Base-by-base conservation (phyloP, 1,140 invertebrate genomes). In the Orchestia grillus region DNA sequence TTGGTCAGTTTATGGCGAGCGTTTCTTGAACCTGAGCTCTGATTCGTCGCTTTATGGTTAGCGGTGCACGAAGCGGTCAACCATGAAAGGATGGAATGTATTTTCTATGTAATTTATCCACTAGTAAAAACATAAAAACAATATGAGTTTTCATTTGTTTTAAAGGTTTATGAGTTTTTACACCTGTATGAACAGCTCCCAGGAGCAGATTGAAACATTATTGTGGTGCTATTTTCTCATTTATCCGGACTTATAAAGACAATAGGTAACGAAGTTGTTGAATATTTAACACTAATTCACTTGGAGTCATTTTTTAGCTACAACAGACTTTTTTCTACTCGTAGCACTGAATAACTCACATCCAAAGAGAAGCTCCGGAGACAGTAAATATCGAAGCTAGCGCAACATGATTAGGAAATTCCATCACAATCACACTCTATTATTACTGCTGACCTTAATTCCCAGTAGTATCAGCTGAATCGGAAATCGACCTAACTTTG, bases 1-100 rank as follows among this genome's bases (percentile, higher is more conserved):
- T 94, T 94, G 92, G 92, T 94, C 92, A 94, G 6, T 94, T 94
- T 94, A 94, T 94, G 43, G 40, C 43, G 44, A 45, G 44, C 40
- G 92, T 94, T 94, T 94, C 44, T 44, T 47, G 41, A 94, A 44
- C 62, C 62, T 77, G 62, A 36, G 62, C 62, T 36, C 62, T 77
- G 62, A 77, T 77, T 77, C 62, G 62, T 36, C 62, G 28, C 28
- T 77, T 77, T 77, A 77, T 77, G 62, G 62, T 8, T 19, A 15
- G 36, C 62, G 62, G 15, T 23, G 62, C 36, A 36, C 62, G 28
- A 36, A 77, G 62, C 11, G 62, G 62, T 77, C 62, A 77, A 77
- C 62, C 62, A 77, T 77, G 62, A 77, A 36, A 77, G 15, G 11
- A 77, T 3, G 1, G 36, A 77, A 77, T 23, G 11, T 77, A 77